phyloP scores from a whole-genome alignment of 2,797 vertebrate genomes.

The Chrysocyon brachyurus region DNA sequence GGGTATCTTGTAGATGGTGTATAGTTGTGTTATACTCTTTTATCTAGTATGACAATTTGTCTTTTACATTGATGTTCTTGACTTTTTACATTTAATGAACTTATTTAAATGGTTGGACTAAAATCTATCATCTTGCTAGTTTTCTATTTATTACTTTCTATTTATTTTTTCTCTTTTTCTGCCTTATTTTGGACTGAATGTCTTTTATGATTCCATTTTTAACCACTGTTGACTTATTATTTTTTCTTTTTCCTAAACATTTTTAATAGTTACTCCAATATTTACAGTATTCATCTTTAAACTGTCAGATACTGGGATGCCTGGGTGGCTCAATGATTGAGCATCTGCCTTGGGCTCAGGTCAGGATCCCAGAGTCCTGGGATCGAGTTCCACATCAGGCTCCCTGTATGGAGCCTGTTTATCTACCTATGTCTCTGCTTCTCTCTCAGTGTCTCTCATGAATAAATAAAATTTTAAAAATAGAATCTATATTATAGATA shows the following conservation, averaged over 20 bases:
- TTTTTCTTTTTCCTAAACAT: neutral
- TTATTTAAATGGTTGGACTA: neutral
- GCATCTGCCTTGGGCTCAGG: too few species aligned
- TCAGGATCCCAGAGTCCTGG: too few species aligned
- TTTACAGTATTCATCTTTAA: constrained; percentile 10
- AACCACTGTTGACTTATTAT: neutral
- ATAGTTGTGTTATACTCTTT: neutral
- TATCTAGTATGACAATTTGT: neutral
- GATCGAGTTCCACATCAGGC: too few species aligned
- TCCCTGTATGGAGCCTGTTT: too few species aligned
- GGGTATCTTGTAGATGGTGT: neutral
- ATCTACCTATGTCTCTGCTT: too few species aligned
- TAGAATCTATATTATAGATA: neutral
- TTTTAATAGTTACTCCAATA: neutral
- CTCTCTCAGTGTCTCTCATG: too few species aligned
- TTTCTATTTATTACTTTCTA: neutral
- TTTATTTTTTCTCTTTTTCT: neutral
- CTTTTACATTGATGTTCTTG: constrained; percentile 10
- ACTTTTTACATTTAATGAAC: neutral
- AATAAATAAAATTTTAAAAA: too few species aligned
- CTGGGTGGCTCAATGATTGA: too few species aligned
- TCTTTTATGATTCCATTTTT: neutral
- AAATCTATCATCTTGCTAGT: neutral
- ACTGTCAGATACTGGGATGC: neutral
- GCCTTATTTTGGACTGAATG: neutral